phyloP scores from a whole-genome alignment of 1,140 invertebrate genomes.

The Drosophila kurseongensis region DNA sequence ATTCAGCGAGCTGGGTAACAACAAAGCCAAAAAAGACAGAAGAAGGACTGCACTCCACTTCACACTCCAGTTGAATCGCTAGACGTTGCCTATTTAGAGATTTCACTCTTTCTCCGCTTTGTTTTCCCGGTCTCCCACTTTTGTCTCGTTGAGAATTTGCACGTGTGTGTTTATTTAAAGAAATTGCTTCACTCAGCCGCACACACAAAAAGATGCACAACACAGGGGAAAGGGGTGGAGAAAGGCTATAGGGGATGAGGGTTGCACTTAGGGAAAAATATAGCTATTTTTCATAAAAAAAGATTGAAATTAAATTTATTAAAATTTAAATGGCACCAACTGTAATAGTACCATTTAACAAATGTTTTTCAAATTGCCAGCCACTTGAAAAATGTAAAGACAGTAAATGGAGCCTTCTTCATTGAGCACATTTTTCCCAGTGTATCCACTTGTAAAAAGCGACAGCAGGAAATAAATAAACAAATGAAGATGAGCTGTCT shows the following conservation, averaged over 20 bases:
- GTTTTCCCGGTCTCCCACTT: constrained; percentile 33
- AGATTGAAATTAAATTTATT: too few species aligned
- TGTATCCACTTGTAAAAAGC: constrained; percentile 45
- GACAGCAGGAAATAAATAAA: constrained; percentile 77
- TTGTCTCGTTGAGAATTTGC: constrained; percentile 61
- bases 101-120: constrained; percentile 40
- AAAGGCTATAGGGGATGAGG: neutral
- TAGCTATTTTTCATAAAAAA: too few species aligned
- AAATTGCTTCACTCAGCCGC: constrained; percentile 69
- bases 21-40: constrained; percentile 53
- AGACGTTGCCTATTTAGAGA: constrained; percentile 75
- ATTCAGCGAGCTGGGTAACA: constrained; percentile 20
- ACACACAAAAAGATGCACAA: constrained; percentile 32
- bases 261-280: constrained; percentile 9
- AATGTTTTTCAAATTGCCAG: too few species aligned
- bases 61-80: constrained; percentile 20
- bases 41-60: constrained; percentile 48
- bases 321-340: too few species aligned
- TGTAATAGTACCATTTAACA: too few species aligned
- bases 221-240: neutral
- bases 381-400: too few species aligned
- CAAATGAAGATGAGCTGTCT: constrained; percentile 76
- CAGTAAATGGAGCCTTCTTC: neutral
- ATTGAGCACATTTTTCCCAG: neutral
- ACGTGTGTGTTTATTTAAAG: constrained; percentile 83